Conservation (phyloP, 2,888 invertebrate species). For the Electrophaes corylata region DNA sequence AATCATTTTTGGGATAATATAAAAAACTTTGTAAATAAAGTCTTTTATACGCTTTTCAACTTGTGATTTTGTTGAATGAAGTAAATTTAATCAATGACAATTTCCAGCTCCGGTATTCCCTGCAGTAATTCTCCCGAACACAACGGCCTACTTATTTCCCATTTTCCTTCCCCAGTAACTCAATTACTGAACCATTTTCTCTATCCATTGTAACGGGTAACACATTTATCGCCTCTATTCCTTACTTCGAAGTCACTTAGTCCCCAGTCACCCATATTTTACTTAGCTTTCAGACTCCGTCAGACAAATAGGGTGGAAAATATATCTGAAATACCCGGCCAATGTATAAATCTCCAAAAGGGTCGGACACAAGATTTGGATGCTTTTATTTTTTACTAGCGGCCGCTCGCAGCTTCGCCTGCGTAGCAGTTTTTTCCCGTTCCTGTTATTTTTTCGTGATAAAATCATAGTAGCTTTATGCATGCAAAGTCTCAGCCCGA, state of each 20-base stretch:
- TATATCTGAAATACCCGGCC: background rate
- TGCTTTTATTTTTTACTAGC: no score
- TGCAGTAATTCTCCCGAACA: slow-evolving; percentile 1
- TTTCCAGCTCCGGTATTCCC: background rate
- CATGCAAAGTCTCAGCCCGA: no score
- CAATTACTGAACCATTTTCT: slow-evolving; percentile 32
- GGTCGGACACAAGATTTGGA: background rate
- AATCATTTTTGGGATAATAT: no score
- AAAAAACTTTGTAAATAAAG: background rate
- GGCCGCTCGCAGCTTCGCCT: no score
- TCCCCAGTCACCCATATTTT: slow-evolving; percentile 14
- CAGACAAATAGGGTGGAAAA: background rate
- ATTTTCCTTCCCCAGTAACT: slow-evolving; percentile 21
- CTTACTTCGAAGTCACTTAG: slow-evolving; percentile 44
- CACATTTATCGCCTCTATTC: slow-evolving; percentile 23
- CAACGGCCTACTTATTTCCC: slow-evolving; percentile 24
- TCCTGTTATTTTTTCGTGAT: no score
- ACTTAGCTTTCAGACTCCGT: background rate
- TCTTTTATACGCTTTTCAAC: background rate
- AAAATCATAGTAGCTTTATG: no score
- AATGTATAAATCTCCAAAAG: background rate
- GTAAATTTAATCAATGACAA: background rate
- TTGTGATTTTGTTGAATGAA: background rate
- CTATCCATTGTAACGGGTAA: slow-evolving; percentile 38
- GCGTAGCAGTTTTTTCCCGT: no score